Evolutionary conservation across 1,140 invertebrate genomes (phyloP).

Genomic region (Gonioctena quinquepunctata): DNA sequence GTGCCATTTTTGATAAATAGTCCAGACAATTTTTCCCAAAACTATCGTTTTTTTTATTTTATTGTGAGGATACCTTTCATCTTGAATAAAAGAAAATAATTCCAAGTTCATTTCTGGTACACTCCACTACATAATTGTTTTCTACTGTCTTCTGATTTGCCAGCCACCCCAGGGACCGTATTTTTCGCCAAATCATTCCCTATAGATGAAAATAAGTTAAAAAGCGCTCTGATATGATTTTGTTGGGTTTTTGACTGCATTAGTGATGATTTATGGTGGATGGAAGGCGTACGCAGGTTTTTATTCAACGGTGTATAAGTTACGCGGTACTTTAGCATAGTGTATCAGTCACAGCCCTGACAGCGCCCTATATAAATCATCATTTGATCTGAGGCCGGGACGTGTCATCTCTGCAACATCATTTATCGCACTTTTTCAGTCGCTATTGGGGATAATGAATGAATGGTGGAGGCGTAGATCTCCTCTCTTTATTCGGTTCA

Average conservation of each 20-base stretch:
- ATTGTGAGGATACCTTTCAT: too few species aligned
- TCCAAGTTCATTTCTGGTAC: too few species aligned
- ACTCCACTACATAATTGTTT: too few species aligned
- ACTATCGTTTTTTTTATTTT: too few species aligned
- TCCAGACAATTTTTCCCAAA: too few species aligned
- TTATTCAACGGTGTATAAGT: slow-evolving; percentile 24
- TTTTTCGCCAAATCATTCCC: slow-evolving; percentile 39
- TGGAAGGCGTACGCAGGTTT: slow-evolving; percentile 30
- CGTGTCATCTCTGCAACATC: slow-evolving; percentile 29
- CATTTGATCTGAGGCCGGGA: slow-evolving; percentile 36
- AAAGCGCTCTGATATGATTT: slow-evolving; percentile 48
- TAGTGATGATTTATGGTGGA: slow-evolving; percentile 48
- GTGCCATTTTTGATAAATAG: too few species aligned
- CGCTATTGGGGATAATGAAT: too few species aligned
- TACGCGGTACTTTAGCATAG: slow-evolving; percentile 21
- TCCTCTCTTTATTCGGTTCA: too few species aligned
- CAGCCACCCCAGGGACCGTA: neutral
- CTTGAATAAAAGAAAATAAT: too few species aligned
- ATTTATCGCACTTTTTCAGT: slow-evolving; percentile 39
- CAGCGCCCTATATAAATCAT: slow-evolving; percentile 43
- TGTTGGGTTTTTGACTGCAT: slow-evolving; percentile 47
- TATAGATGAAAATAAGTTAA: slow-evolving; percentile 39
- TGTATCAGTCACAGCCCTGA: slow-evolving; percentile 32
- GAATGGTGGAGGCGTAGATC: too few species aligned
- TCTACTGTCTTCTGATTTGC: neutral